Base-by-base conservation (phyloP, 92 coral and sea anemone genomes). In the Isaurus tuberculatus region DNA sequence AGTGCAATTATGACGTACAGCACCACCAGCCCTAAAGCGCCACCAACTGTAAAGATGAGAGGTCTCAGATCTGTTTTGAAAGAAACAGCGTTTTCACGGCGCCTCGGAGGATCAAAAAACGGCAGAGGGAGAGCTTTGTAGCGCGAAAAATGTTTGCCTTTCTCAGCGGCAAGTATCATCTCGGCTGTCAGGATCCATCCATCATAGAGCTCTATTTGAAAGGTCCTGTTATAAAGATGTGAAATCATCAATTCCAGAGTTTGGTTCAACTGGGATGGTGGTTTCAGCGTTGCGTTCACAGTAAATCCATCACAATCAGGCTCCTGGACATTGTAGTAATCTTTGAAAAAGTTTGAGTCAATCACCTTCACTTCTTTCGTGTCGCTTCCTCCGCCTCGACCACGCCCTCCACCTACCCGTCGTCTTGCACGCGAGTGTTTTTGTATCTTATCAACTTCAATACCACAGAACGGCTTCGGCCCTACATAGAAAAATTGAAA, bases 401-500 rank as follows among this genome's bases (percentile, higher is more conserved):
- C 72, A 0, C 91, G 83, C 0, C 91, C 83, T 3, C 83, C 89
- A 4, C 72, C 85, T 2, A 75, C 51, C 57, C 89, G 85, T 55
- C 63, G 22, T 36, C 64, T 60, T 6, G 83, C 89, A 30, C 91
- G 91, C 9, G 65, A 71, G 60, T 78, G 84, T 22, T 55, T 55
- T 40, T 70, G 67, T 81, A 83, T 31, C 14, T 5, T 42, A 2
- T 74, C 55, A 33, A 73, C 72, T 37, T 86, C 90, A 74, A 93
- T 90, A 26, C 97, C 94, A 80, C 97, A 93, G 88, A 70, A 83
- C 2, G 97, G 94, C 48, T 61, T 82, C 34, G 70, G 25, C 25
- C 82, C 82, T 77, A 33, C 2, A 58, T 3, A 20, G 46, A 7
- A 40, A 40, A 40, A 40, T 2, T 40, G 46, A 40, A 40, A 40